These are phyloP conservation scores for Dermolepida albohirtum DNA, from an alignment of 2,888 invertebrate species.

Conservation along the genomic window DNA sequence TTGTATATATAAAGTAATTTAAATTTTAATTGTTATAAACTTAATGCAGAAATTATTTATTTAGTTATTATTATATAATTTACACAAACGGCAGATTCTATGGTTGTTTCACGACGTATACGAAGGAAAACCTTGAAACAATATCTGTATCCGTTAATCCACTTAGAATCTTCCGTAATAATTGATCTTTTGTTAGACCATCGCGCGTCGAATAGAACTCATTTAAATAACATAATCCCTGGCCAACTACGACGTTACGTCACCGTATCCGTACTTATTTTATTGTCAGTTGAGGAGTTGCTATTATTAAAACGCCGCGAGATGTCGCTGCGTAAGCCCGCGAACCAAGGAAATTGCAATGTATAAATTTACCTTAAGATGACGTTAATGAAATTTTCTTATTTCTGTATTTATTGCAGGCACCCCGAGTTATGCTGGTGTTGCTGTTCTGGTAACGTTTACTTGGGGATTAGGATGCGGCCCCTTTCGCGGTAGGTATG, in stretches of 20 bases:
- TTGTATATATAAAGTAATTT: too few relatives aligned
- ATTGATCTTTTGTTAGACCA: conserved; percentile 60
- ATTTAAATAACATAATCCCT: conserved; percentile 63
- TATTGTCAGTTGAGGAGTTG: conserved; percentile 35
- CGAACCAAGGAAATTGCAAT: conserved; percentile 67
- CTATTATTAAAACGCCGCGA: conserved; percentile 63
- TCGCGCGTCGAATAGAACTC: conserved; percentile 62
- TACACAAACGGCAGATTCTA: too few relatives aligned
- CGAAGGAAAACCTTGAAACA: background rate
- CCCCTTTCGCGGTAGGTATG: conserved; percentile 46
- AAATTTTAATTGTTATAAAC: too few relatives aligned
- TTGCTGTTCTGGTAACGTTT: conserved; percentile 55
- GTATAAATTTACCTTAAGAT: conserved; percentile 70
- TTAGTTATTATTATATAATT: too few relatives aligned
- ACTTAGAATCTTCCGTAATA: conserved; percentile 53
- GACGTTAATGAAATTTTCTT: conserved; percentile 71
- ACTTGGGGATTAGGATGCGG: conserved; percentile 55
- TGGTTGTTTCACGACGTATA: background rate
- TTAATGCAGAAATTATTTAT: too few relatives aligned
- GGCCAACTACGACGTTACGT: conserved; percentile 27
- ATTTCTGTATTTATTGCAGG: conserved; percentile 65
- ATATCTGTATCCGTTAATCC: conserved; percentile 50
- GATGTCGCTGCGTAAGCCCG: conserved; percentile 61
- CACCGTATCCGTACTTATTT: conserved; percentile 5
- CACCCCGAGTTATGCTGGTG: conserved; percentile 51